Evolutionary conservation across 2,113 vertebrate species (phyloP).

Genomic region (Calidris pugnax): DNA sequence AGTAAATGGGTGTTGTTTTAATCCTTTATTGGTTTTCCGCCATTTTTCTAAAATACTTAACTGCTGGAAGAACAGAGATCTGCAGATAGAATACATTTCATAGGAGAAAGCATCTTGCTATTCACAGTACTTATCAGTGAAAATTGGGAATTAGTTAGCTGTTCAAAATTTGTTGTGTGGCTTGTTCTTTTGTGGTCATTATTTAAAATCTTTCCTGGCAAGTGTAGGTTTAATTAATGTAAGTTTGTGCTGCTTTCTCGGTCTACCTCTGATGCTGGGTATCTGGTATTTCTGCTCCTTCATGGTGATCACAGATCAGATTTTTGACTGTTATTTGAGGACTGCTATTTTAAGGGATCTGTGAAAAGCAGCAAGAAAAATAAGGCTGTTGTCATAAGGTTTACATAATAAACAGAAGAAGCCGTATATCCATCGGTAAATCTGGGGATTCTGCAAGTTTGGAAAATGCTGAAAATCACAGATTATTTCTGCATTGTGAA

Average conservation of each 20-base stretch:
- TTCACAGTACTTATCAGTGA: background rate
- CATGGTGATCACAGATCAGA: background rate
- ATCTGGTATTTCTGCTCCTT: background rate
- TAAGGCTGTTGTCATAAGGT: background rate
- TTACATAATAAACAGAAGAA: background rate
- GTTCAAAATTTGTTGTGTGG: background rate
- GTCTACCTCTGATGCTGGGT: background rate
- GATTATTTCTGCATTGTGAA: background rate
- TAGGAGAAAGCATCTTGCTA: background rate
- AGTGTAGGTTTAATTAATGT: background rate
- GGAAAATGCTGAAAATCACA: background rate
- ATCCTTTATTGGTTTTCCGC: background rate
- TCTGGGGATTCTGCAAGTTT: background rate
- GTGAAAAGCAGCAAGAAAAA: background rate
- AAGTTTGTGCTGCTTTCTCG: background rate
- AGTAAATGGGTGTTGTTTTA: background rate
- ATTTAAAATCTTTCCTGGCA: background rate
- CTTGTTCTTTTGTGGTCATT: background rate
- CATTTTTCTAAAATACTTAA: background rate
- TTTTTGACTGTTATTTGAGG: background rate
- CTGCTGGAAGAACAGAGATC: background rate
- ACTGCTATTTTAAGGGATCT: background rate
- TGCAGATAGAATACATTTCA: background rate
- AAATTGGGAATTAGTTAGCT: background rate
- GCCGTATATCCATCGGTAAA: background rate